phyloP scores from a whole-genome alignment of 2,888 invertebrate species.

The Diaphora mendica region DNA sequence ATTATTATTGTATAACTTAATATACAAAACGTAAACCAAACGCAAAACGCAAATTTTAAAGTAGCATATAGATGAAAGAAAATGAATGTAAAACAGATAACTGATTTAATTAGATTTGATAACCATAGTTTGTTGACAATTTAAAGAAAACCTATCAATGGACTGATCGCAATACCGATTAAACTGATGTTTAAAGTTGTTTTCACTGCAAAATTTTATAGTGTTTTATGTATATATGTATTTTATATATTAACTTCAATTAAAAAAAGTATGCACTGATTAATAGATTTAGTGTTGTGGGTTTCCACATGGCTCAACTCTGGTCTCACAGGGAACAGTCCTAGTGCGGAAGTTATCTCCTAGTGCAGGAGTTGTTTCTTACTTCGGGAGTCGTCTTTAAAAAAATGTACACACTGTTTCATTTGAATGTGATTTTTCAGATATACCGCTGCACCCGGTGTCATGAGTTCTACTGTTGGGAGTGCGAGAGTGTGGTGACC shows the following conservation, averaged over 20 bases:
- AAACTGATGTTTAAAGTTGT: neutral
- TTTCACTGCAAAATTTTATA: neutral
- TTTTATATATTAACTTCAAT: neutral
- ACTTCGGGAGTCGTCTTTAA: neutral
- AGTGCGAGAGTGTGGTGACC: conserved; percentile 98
- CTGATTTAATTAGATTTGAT: neutral
- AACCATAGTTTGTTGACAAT: no score
- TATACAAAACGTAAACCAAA: neutral
- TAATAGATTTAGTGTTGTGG: no score
- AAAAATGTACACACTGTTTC: neutral
- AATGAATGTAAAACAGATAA: no score
- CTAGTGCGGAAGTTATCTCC: no score
- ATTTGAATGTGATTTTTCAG: conserved; percentile 68
- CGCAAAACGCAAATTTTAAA: neutral
- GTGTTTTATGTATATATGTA: no score
- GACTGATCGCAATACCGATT: neutral
- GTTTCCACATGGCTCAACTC: no score
- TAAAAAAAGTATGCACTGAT: no score
- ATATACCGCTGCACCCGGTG: conserved; percentile 94
- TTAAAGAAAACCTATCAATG: neutral
- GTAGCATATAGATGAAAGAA: neutral
- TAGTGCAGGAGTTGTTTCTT: no score
- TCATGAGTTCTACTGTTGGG: conserved; percentile 93
- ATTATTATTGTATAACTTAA: neutral
- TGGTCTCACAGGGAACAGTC: no score